These are phyloP conservation scores for Brachyistius frenatus DNA, from an alignment of 2,113 vertebrate genomes.

Conservation along the genomic window DNA sequence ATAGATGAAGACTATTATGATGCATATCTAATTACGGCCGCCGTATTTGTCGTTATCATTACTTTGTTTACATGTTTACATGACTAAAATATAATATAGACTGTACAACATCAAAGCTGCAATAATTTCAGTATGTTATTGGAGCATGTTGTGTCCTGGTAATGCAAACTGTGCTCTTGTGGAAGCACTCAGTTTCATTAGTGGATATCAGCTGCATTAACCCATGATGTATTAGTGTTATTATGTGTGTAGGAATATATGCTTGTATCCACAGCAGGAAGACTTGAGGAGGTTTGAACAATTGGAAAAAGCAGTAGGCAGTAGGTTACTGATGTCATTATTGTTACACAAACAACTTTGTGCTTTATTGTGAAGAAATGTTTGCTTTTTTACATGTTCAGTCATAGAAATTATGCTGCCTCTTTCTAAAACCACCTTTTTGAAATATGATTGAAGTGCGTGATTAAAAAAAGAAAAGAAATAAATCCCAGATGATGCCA, in stretches of 20 bases:
- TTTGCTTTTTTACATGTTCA: too few species aligned
- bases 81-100: background rate
- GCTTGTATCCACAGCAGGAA: background rate
- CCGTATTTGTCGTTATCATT: too few species aligned
- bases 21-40: too few species aligned
- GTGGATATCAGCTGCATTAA: constrained; percentile 1
- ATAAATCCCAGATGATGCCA: too few species aligned
- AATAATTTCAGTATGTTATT: background rate
- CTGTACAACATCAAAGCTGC: background rate
- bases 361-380: background rate
- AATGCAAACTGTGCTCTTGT: background rate
- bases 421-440: too few species aligned
- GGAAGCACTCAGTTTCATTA: constrained; percentile 5
- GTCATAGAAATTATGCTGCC: too few species aligned
- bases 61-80: too few species aligned
- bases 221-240: background rate
- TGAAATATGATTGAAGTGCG: too few species aligned
- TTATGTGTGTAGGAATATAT: background rate
- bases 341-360: background rate
- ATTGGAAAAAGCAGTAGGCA: background rate
- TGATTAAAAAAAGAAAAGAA: too few species aligned
- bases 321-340: background rate
- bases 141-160: background rate
- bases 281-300: background rate
- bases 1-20: too few species aligned